phyloP scores from a whole-genome alignment of 2,797 vertebrate genomes.

The Sitta carolinensis region DNA sequence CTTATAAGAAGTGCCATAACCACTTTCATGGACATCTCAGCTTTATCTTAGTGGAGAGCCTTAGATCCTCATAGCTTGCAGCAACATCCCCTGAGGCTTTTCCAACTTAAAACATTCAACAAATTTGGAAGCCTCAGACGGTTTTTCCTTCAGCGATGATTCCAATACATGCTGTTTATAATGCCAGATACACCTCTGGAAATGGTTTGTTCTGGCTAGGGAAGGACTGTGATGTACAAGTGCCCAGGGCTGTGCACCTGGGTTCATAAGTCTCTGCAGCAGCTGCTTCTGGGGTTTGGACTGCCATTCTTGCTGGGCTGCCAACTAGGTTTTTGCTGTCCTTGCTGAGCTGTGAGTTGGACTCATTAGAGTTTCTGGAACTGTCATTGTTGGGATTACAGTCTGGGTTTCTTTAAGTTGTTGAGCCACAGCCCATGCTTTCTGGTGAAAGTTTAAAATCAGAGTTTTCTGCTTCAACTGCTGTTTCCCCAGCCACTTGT shows the following conservation, averaged over 20 bases:
- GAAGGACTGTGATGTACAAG: neutral
- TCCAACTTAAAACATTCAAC: neutral
- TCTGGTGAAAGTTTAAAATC: neutral
- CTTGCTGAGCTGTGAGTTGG: neutral
- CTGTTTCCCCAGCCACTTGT: neutral
- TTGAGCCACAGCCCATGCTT: neutral
- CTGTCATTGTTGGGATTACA: neutral
- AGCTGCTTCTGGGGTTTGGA: constrained; percentile 3
- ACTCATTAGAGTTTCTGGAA: neutral
- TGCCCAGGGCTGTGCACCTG: constrained; percentile 37
- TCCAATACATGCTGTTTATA: neutral
- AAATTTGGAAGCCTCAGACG: neutral
- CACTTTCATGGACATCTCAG: neutral
- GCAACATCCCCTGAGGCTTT: neutral
- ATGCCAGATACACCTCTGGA: neutral
- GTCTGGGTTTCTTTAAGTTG: neutral
- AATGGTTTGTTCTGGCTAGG: neutral
- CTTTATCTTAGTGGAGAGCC: neutral
- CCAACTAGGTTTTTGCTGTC: neutral
- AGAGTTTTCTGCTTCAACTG: neutral
- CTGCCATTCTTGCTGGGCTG: neutral
- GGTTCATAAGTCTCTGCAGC: neutral
- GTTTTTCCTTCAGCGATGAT: neutral
- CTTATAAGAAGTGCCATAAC: neutral
- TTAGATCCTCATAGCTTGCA: neutral